Evolutionary conservation across 2,797 vertebrate genomes (phyloP), one percentile per base, ranked within the genome.

Genomic region (Denticeps clupeoides): DNA sequence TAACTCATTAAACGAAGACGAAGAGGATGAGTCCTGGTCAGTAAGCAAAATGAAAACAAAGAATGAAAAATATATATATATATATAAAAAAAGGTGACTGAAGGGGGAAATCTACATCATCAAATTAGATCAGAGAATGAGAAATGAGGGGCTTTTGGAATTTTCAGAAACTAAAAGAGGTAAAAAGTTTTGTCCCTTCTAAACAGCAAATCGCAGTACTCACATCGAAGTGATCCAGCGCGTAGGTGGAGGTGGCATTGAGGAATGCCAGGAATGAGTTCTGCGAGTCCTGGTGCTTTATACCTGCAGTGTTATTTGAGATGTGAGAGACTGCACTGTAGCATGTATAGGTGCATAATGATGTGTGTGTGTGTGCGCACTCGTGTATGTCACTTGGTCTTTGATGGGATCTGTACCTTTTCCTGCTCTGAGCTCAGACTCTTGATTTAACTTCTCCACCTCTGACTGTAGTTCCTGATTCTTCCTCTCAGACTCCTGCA

Each of bases 241-340:
- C 84, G 55, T 93, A 94, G 78, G 89, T 86, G 71, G 93, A 93
- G 59, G n/a, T n/a, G n/a, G 92, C 87, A 63, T 93, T 96, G 75
- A 99, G 89, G 78, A 99, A 97, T 75, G 93, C 92, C 81, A 99
- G 73, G 83, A 97, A 95, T 79, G 93, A 97, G 87, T 91, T 95
- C 83, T 96, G 94, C 77, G 93, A 94, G 81, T 93, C 92, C 82
- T 91, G 93, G 81, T 93, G 91, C 83, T 96, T 96, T 78, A 95
- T 88, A 74, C 92, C 94, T 97, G 72, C 56, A 82, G 70, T 80
- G n/a, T n/a, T n/a, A n/a, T n/a, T n/a, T n/a, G n/a, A n/a, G n/a
- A n/a, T n/a, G n/a, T n/a, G n/a, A n/a, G n/a, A n/a, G n/a, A n/a
- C n/a, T n/a, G n/a, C n/a, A n/a, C n/a, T n/a, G n/a, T n/a, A n/a